Base-by-base conservation (phyloP, 2,113 vertebrate species). In the Sialia sialis region DNA sequence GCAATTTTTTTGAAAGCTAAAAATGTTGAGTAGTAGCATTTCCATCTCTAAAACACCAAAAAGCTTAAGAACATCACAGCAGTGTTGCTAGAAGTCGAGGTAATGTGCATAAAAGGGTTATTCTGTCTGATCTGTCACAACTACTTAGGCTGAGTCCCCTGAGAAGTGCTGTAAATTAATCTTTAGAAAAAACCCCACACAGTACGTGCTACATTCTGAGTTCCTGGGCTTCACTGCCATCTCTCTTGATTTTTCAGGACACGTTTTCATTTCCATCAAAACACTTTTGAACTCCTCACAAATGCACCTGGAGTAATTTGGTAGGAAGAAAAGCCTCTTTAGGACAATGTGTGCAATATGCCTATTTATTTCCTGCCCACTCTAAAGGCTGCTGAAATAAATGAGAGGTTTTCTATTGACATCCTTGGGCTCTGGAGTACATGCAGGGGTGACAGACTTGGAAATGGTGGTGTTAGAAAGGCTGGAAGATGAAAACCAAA, bases 21-120 rank as follows among this genome's bases (percentile, higher is more conserved):
- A 92, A 81, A 22, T 56, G 1, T 70, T 87, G 77, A 15, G 30
- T 75, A 60, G 87, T 60, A 87, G 58, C 75, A 87, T 91, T 90
- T 91, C 58, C 49, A 79, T 8, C 56, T 76, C n/a, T 60, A 76
- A 84, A 87, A 51, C 17, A 87, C 49, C 30, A 39, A 44, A 91
- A 91, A 56, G 11, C 74, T 84, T 87, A 60, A 84, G 48, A 69
- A 23, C 30, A 75, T 76, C 74, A 79, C 41, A 73, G 54, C 22
- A 66, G 20, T 80, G 20, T 26, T 96, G 66, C 12, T 87, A 66
- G 70, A 87, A 76, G 34, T 60, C 2, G 4, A 90, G 62, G 62
- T 64, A 75, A 85, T 30, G 29, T 34, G 12, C 41, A 54, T 79
- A 62, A 93, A 84, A 85, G 62, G 15, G 74, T 72, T 85, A 69